Conservation (phyloP, 2,888 invertebrate species). For the Hanleya hanleyi region DNA sequence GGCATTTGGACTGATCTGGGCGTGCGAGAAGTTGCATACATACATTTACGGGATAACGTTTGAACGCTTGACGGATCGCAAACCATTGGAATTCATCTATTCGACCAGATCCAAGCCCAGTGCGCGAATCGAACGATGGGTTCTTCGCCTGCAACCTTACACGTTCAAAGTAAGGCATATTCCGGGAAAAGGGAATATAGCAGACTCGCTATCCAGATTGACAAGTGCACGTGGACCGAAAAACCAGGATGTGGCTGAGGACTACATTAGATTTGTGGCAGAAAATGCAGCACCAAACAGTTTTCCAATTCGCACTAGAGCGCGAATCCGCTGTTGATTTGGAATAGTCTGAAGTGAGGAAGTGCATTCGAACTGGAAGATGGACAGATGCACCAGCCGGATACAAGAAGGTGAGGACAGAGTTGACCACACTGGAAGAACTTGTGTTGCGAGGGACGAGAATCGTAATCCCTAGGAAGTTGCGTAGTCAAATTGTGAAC, state of each 20-base stretch:
- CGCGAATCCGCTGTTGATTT: not conserved
- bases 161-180: constrained; percentile 16
- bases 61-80: too few species aligned
- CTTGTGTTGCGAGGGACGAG: constrained; percentile 38
- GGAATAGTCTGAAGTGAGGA: not conserved
- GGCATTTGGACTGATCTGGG: constrained; percentile 28
- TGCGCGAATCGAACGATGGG: too few species aligned
- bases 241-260: not conserved
- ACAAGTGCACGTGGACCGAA: not conserved
- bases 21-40: constrained; percentile 17
- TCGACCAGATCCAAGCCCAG: too few species aligned
- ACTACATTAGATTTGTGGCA: not conserved
- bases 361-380: not conserved
- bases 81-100: too few species aligned
- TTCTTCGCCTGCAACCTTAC: too few species aligned
- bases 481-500: constrained; percentile 19
- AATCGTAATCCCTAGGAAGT: constrained; percentile 33
- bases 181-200: constrained; percentile 30
- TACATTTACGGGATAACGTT: too few species aligned
- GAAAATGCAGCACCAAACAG: not conserved
- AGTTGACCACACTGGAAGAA: constrained; percentile 31
- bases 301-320: not conserved
- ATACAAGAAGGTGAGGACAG: constrained; percentile 27
- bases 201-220: constrained; percentile 28
- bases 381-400: constrained; percentile 9